Percentiles rank a stretch among this genome's conserved stretches.
Evolutionary conservation across 2,888 invertebrate species (phyloP).

Genomic region (Scotopteryx bipunctaria): DNA sequence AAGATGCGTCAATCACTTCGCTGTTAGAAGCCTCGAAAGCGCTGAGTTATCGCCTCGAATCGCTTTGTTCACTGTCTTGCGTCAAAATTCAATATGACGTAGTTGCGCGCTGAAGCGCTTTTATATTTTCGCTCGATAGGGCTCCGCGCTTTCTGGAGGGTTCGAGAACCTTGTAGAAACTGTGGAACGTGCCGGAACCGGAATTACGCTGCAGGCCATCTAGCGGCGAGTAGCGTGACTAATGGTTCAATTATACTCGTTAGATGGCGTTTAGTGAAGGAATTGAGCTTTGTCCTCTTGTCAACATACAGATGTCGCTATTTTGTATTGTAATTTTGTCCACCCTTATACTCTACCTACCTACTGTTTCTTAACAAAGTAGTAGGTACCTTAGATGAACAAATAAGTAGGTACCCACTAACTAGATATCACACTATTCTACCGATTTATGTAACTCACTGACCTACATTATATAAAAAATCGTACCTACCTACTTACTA

Average conservation of each 20-base stretch:
- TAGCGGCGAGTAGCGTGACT: slow-evolving; percentile 28
- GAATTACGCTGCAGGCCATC: slow-evolving; percentile 31
- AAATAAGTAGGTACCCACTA: too few relatives aligned
- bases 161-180: slow-evolving; percentile 25
- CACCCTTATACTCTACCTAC: too few relatives aligned
- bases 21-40: neutral
- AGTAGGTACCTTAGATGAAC: too few relatives aligned
- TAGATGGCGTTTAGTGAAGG: slow-evolving; percentile 2
- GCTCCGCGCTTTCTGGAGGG: slow-evolving; percentile 19
- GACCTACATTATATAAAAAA: too few relatives aligned
- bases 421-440: too few relatives aligned
- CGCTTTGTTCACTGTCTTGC: slow-evolving; percentile 31
- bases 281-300: neutral
- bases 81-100: slow-evolving; percentile 43
- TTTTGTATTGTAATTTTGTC: too few relatives aligned
- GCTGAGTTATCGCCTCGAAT: neutral
- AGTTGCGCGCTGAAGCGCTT: slow-evolving; percentile 42
- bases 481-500: too few relatives aligned
- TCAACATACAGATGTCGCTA: neutral
- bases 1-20: too few relatives aligned
- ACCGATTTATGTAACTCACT: too few relatives aligned
- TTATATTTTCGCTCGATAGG: slow-evolving; percentile 45
- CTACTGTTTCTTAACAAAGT: too few relatives aligned
- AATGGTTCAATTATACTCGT: neutral
- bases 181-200: slow-evolving; percentile 31